phyloP scores from a whole-genome alignment of 2,113 vertebrate species.

The Hippolais icterina region DNA sequence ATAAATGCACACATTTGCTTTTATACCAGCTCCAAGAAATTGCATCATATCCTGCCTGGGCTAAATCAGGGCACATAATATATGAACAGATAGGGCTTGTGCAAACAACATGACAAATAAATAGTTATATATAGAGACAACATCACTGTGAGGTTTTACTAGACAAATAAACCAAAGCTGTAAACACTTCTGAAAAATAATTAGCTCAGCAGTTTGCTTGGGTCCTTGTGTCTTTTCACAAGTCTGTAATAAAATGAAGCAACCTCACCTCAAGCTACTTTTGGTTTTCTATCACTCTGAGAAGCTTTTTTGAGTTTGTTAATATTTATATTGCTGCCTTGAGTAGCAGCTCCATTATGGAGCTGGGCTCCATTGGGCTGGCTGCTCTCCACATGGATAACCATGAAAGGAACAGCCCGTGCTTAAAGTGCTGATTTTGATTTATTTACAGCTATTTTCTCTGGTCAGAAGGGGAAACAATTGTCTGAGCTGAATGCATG shows the following conservation, averaged over 20 bases:
- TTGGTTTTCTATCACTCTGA: neutral
- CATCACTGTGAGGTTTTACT: neutral
- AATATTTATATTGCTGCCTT: neutral
- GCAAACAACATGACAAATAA: neutral
- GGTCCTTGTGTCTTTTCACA: neutral
- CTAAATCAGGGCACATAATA: neutral
- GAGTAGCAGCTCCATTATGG: neutral
- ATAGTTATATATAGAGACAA: neutral
- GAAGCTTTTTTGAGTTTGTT: neutral
- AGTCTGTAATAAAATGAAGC: neutral
- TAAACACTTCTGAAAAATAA: neutral
- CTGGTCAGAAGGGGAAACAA: neutral
- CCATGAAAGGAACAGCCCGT: neutral
- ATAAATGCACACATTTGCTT: neutral
- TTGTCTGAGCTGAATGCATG: neutral
- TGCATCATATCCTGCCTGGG: neutral
- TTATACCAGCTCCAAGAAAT: neutral
- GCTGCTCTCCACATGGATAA: neutral
- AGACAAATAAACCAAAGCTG: neutral
- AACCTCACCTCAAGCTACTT: neutral
- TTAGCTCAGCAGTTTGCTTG: neutral
- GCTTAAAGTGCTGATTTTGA: neutral
- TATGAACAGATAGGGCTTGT: neutral
- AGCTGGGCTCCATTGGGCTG: neutral
- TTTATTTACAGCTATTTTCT: constrained; percentile 13